A percentile compares a stretch with the other conserved stretches of the same genome.
These are phyloP conservation scores for Conus canariensis DNA, from an alignment of 2,888 invertebrate genomes.

Conservation along the genomic window DNA sequence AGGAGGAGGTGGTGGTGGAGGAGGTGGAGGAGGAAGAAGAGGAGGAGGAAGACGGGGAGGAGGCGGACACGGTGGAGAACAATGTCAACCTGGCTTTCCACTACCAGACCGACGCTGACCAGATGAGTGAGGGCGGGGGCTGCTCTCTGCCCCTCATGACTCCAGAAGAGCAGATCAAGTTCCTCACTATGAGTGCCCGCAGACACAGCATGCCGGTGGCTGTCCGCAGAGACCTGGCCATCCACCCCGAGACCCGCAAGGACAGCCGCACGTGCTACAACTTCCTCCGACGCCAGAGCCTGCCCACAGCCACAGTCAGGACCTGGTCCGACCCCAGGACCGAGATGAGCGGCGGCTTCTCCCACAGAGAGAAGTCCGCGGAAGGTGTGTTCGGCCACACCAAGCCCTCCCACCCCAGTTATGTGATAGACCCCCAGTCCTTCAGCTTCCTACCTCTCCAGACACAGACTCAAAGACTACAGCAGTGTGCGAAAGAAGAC, in stretches of 20 bases:
- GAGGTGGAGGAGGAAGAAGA: not conserved
- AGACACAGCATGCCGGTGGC: slow-evolving; percentile 63
- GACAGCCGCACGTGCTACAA: slow-evolving; percentile 81
- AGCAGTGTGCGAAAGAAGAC: slow-evolving; percentile 46
- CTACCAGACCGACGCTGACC: slow-evolving; percentile 48
- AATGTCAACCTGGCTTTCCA: slow-evolving; percentile 55
- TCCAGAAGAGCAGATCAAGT: slow-evolving; percentile 62
- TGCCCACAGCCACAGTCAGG: slow-evolving; percentile 52
- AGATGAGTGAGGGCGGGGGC: slow-evolving; percentile 26
- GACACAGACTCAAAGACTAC: slow-evolving; percentile 49
- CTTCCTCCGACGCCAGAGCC: slow-evolving; percentile 57
- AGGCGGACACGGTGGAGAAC: slow-evolving; percentile 52
- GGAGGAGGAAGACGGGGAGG: slow-evolving; percentile 47
- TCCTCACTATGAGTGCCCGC: slow-evolving; percentile 18
- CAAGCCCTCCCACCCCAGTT: slow-evolving; percentile 55
- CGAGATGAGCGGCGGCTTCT: not conserved
- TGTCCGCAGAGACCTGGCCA: slow-evolving; percentile 58
- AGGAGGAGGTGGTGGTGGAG: not conserved
- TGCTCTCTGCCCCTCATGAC: slow-evolving; percentile 52
- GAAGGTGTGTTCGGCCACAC: slow-evolving; percentile 58
- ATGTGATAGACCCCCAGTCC: slow-evolving; percentile 39
- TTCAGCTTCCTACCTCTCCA: slow-evolving; percentile 49
- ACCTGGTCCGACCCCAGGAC: not conserved
- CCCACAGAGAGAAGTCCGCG: slow-evolving; percentile 54
- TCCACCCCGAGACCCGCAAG: slow-evolving; percentile 76